Evolutionary conservation across 2,113 vertebrate species (phyloP), one percentile per base, ranked within the genome.

Genomic region (Monopterus albus): DNA sequence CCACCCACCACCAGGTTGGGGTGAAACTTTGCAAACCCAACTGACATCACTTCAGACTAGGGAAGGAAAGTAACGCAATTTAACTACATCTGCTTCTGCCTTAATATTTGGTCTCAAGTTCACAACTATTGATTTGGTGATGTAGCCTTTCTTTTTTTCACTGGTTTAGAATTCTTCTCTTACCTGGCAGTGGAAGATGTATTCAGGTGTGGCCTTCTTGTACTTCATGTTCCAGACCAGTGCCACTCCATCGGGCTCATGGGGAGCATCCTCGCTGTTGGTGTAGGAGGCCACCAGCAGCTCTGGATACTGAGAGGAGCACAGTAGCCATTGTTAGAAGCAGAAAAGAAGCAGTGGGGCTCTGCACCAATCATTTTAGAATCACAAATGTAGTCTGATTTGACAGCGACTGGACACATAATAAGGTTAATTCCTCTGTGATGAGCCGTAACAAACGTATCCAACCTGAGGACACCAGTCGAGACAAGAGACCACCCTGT

Each of bases 181-280:
- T 43, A 98, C 97, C 95, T 99, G 97, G 91, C 97, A 99, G 86
- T 99, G 97, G 90, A 99, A 99, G 84, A 97, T 96, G 86, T 98
- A 98, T 69, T 99, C 97, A 1, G 97, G 97, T 7, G 97, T 99
- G 61, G 86, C 93, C 85, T 98, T 99, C 90, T 99, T 99, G 78
- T 98, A 99, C 90, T 99, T 99, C 95, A 98, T 93, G 80, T 99
- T 99, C 97, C 97, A 99, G 6, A 99, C 97, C 53, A 99, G 94
- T 28, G 96, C 96, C 55, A 99, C 97, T 0, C 97, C 97, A 57
- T 99, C 97, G 21, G 97, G 97, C 77, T 99, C 97, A 21, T 99
- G 96, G 62, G 97, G 96, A 1, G 95, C 95, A 65, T 98, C 97
- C 83, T 99, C 97, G 1, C 98, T 98, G 88, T 98, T 99, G 89